A percentile compares a stretch with the other conserved stretches of the same genome.
phyloP scores from a whole-genome alignment of 1,140 invertebrate species.

The Dreissena polymorpha region DNA sequence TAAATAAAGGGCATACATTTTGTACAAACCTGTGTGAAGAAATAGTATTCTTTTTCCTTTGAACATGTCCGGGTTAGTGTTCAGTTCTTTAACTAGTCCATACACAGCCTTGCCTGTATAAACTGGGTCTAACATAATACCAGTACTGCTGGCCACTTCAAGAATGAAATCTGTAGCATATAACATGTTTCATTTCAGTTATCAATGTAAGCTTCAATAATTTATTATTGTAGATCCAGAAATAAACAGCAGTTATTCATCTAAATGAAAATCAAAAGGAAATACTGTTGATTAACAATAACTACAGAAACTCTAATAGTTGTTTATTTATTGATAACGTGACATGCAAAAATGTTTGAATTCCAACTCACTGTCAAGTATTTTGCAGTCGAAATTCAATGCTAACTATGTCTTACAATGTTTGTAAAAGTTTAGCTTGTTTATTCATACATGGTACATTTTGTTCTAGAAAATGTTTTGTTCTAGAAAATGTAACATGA shows the following conservation, averaged over 20 bases:
- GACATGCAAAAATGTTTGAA: neutral
- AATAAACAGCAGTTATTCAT: too few relatives aligned
- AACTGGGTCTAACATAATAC: conserved; percentile 73
- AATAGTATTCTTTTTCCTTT: conserved; percentile 72
- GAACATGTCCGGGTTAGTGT: conserved; percentile 64
- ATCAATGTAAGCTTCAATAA: neutral
- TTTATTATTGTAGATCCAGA: neutral
- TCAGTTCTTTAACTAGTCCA: conserved; percentile 66
- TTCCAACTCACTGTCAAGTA: too few relatives aligned
- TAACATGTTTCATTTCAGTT: neutral
- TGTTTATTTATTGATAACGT: neutral
- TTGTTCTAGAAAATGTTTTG: neutral
- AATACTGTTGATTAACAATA: neutral
- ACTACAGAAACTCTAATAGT: neutral
- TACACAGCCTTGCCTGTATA: conserved; percentile 74
- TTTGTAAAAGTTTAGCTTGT: too few relatives aligned
- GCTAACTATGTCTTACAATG: too few relatives aligned
- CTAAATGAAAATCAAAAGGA: too few relatives aligned
- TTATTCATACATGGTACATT: too few relatives aligned
- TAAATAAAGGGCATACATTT: neutral
- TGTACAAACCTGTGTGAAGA: conserved; percentile 72
- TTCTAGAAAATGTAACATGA: neutral
- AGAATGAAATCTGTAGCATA: conserved; percentile 68
- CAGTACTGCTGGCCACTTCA: conserved; percentile 60
- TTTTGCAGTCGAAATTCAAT: too few relatives aligned